Evolutionary conservation across 1,140 invertebrate species (phyloP), one percentile per base, ranked within the genome.

Genomic region (Hypsibius dujardini): DNA sequence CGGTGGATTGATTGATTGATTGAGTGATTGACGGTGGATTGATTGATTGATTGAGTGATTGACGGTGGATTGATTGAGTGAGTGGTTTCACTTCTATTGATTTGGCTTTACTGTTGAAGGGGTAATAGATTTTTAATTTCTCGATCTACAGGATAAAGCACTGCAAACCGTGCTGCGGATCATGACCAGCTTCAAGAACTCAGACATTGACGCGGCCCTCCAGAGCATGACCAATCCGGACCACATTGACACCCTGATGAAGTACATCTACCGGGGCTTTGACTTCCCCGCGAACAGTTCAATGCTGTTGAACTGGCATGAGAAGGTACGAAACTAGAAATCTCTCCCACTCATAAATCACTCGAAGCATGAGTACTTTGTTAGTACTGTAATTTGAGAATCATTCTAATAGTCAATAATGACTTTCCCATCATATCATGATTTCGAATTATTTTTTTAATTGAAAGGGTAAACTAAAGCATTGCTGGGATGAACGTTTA

Each of bases 201-300:
- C 86, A 70, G 92, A 97, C 82, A 95, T 98, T 76, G 93, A 96
- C 78, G 87, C 88, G 75, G 87, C 87, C 42, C 86, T 96, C 67
- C 85, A 86, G 74, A 83, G 85, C 56, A 80, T 98, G 59, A 3
- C 62, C 3, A 87, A 92, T 75, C 80, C 81, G 67, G 89, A 94
- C 76, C 82, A 88, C 72, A 80, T 95, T 71, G 94, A 97, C 80
- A 85, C 90, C 59, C 81, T 97, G 47, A 96, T 97, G 94, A 97
- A 97, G 79, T 98, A 97, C 78, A 91, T 98, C 74, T 98, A 98
- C 77, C 83, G 88, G 79, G 93, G 93, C 46, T 97, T 98, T 83
- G 93, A 97, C 82, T 86, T 86, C 74, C 92, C 93, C 42, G 87
- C 87, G 0, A 92, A 97, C 80, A 89, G 89, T 71, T 93, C 90